A percentile compares a stretch with the other conserved stretches of the same genome.
These are phyloP conservation scores for Drosophila tsacasi DNA, from an alignment of 1,140 invertebrate genomes.

Conservation along the genomic window DNA sequence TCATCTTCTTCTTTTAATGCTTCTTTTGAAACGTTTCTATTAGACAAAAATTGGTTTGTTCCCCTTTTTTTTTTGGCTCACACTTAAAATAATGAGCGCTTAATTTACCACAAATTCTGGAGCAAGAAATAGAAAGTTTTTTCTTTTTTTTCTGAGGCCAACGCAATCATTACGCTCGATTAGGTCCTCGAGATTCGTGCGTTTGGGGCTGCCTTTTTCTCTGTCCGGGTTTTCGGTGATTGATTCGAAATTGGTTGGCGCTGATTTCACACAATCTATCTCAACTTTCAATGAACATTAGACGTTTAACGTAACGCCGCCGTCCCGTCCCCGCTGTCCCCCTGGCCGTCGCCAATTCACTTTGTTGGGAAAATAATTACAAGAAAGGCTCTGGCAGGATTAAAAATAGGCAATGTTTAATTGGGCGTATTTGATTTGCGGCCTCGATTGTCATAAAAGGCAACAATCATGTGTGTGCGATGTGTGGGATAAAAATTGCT, in stretches of 20 bases:
- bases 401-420: slow-evolving; percentile 69
- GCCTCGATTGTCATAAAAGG: slow-evolving; percentile 57
- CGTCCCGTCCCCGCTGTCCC: background rate
- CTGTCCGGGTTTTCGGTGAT: slow-evolving; percentile 53
- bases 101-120: slow-evolving; percentile 75
- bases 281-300: slow-evolving; percentile 48
- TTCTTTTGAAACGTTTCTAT: slow-evolving; percentile 35
- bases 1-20: background rate
- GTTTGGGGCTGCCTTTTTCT: slow-evolving; percentile 27
- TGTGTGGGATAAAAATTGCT: slow-evolving; percentile 40
- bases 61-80: slow-evolving; percentile 13
- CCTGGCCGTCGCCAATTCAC: slow-evolving; percentile 35
- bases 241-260: slow-evolving; percentile 83
- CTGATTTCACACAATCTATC: slow-evolving; percentile 81
- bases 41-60: slow-evolving; percentile 46
- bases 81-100: slow-evolving; percentile 83
- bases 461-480: slow-evolving; percentile 61
- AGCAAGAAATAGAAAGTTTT: slow-evolving; percentile 43
- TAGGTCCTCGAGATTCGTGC: slow-evolving; percentile 56
- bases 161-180: slow-evolving; percentile 83
- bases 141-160: slow-evolving; percentile 34
- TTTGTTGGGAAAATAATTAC: slow-evolving; percentile 68
- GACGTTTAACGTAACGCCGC: slow-evolving; percentile 10
- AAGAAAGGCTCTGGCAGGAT: slow-evolving; percentile 41
- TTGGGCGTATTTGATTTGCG: slow-evolving; percentile 81